Evolutionary conservation across 2,888 invertebrate genomes (phyloP), one percentile per base, ranked within the genome.

Genomic region (Eupithecia vulgata): DNA sequence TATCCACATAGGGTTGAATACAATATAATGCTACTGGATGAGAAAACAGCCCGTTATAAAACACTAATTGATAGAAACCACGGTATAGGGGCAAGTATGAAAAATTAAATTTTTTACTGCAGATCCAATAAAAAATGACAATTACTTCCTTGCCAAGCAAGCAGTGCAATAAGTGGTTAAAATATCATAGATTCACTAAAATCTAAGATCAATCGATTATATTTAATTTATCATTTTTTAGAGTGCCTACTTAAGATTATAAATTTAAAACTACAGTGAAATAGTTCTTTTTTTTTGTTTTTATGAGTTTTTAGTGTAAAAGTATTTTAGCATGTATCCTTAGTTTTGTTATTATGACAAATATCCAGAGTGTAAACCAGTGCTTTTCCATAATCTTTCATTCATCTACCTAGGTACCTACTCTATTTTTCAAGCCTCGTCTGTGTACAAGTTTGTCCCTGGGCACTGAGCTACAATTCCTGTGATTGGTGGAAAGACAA

Each of bases 271-370:
- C 35, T 37, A 35, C 0, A n/a, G 8, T n/a, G 37, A 37, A 17
- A 62, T 35, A 15, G 25, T 59, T 61, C 34, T 61, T 57, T 57
- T 61, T 61, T 30, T 17, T 17, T 8, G n/a, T 61, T 61, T 61
- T 30, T 59, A 25, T 30, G 30, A 8, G 17, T 61, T 61, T 34
- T 30, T 15, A 25, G 34, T 30, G 8, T 48, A 48, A 21, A n/a
- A 48, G 21, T 52, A 21, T 57, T 52, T 42, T 15, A 42, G 25
- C 57, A 25, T 25, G 57, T 25, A 57, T 57, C 25, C 57, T 57
- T n/a, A 21, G 10, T 57, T 57, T 25, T 57, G 21, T 52, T 21
- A 25, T 25, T 5, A 21, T 25, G 13, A 57, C 25, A 52, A 52
- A 52, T 52, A 21, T 52, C 21, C 12, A 52, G 21, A 52, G 21